Evolutionary conservation across 2,113 vertebrate species (phyloP), one percentile per base, ranked within the genome.

Genomic region (Catharus minimus): DNA sequence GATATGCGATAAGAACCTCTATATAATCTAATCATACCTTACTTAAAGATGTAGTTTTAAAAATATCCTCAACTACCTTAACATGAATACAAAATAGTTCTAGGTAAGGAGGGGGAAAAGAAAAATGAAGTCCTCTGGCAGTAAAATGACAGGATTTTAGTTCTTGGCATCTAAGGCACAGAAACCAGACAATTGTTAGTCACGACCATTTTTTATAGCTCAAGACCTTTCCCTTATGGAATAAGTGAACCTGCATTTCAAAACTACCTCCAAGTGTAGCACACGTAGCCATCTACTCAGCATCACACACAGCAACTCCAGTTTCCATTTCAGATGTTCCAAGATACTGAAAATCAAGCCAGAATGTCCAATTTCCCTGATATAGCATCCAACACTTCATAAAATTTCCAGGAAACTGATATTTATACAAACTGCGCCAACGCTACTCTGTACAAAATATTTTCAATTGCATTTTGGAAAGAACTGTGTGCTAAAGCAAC

Each of bases 261-360:
- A 53, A 87, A 66, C 21, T 23, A 15, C 27, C 85, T 72, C 74
- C 0, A 24, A 92, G 32, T 0, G 27, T 0, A 79, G 85, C 62
- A 77, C 67, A 88, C 0, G 3, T 10, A 69, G 71, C 65, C 49
- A 74, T 58, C 56, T n/a, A 28, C 50, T 73, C 32, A 2, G 33
- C 58, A 61, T 43, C 82, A 47, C 82, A 65, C 0, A 2, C 43
- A 66, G 71, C 21, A 53, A 21, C 55, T 65, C 56, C 79, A 86
- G 36, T 89, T 95, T 95, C 94, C 87, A 92, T 56, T 86, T 76
- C 82, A 91, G 88, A 91, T 57, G 50, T 62, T 73, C 77, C 72
- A 80, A 49, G 81, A 27, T 16, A 26, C 39, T 71, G 56, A 69
- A 88, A 71, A 81, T 86, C 86, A 82, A 69, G 41, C 75, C 84